Base-by-base conservation (phyloP, 2,888 invertebrate genomes). In the Hyppa rectilinea region DNA sequence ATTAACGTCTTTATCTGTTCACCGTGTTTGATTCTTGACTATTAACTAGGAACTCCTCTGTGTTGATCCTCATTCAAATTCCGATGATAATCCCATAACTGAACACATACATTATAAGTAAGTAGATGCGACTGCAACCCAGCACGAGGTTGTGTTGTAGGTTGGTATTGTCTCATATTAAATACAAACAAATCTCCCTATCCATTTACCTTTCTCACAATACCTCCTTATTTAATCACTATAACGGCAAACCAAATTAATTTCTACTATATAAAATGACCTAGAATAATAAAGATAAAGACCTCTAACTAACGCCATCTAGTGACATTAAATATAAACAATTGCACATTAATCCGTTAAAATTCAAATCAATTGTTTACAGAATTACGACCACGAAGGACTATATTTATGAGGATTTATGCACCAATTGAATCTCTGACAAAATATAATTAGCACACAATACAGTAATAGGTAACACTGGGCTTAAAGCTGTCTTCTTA, bases 381-480 rank as follows among this genome's bases (percentile, higher is more conserved):
- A 36, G 31, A 80, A 52, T 50, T 77, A 79, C 78, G 78, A 56
- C 36, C 61, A 10, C n/a, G 23, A 38, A 20, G 29, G 36, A 17
- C 52, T 38, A 52, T 71, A 63, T 78, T 73, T 76, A 73, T 65
- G 62, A 60, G 17, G 31, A 84, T 84, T 69, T 69, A 79, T 75
- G 64, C 20, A 38, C 71, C 81, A 83, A 79, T 84, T 74, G 75
- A 65, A 74, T 61, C 56, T 62, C 64, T 83, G 85, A 82, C 79
- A 80, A 84, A 83, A 80, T 85, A 83, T 85, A 81, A 86, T 86
- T 84, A 85, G 67, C 85, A 85, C 80, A 85, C 85, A 85, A 85
- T 86, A 74, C 69, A 56, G 71, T 63, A 75, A 76, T 75, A 85
- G 60, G 65, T 58, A 75, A 65, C 62, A 43, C 53, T 10, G 75